Evolutionary conservation across 2,797 vertebrate species (phyloP).

Genomic region (Oreonectes daqikongensis): DNA sequence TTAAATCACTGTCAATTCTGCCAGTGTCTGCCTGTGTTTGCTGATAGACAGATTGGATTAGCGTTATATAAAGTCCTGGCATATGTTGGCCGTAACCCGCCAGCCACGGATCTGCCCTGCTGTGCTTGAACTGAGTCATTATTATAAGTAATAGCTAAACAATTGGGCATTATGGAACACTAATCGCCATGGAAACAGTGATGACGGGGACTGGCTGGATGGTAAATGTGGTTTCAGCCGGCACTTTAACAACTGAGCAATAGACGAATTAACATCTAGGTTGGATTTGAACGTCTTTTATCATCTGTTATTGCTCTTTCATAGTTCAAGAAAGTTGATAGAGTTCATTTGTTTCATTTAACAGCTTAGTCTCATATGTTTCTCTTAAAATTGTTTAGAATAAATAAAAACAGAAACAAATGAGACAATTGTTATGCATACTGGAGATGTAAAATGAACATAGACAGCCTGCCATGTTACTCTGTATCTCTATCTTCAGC

Average conservation of each 20-base stretch:
- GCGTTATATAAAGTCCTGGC: constrained; percentile 62
- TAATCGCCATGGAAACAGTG: constrained; percentile 73
- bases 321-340: too few species aligned
- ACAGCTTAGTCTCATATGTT: too few species aligned
- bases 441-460: too few species aligned
- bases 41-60: constrained; percentile 27
- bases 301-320: too few species aligned
- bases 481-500: constrained; percentile 67
- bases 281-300: constrained; percentile 63
- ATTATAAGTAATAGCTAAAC: constrained; percentile 84
- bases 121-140: constrained; percentile 74
- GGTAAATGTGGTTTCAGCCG: constrained; percentile 67
- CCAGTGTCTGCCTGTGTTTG: constrained; percentile 1
- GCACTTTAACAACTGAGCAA: neutral
- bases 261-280: constrained; percentile 40
- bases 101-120: constrained; percentile 72
- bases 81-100: constrained; percentile 70
- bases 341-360: too few species aligned
- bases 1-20: constrained; percentile 2
- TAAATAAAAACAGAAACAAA: too few species aligned
- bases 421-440: too few species aligned
- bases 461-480: too few species aligned
- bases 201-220: constrained; percentile 72
- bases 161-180: constrained; percentile 80
- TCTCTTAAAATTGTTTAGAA: too few species aligned